phyloP scores from a whole-genome alignment of 2,113 vertebrate genomes.

The Erythrolamprus reginae region DNA sequence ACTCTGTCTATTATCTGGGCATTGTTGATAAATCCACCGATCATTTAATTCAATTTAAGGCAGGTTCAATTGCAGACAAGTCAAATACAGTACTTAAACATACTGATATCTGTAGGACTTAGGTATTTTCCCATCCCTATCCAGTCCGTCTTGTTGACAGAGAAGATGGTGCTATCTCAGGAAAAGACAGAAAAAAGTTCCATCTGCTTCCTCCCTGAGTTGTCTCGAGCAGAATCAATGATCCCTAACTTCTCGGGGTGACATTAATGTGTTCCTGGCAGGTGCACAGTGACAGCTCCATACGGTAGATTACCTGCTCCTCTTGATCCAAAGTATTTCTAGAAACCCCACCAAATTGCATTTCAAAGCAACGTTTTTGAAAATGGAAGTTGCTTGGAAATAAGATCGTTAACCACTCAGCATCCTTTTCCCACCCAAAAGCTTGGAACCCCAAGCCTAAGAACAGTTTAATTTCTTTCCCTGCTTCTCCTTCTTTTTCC shows the following conservation, averaged over 20 bases:
- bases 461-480: conserved; percentile 8
- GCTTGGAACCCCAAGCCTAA: neutral
- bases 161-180: neutral
- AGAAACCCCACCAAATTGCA: neutral
- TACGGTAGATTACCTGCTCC: neutral
- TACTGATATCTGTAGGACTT: too few species aligned
- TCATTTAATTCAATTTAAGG: neutral
- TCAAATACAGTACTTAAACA: neutral
- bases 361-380: neutral
- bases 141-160: too few species aligned
- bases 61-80: too few species aligned
- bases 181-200: neutral
- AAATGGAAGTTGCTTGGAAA: neutral
- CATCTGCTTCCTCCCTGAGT: neutral
- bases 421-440: neutral
- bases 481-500: neutral
- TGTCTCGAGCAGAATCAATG: neutral
- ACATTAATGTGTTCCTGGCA: neutral
- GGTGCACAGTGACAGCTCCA: neutral
- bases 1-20: neutral
- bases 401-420: neutral
- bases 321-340: neutral
- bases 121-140: neutral
- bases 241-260: neutral
- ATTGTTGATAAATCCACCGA: neutral